These are phyloP conservation scores for Miniopterus natalensis DNA, from an alignment of 2,113 vertebrate genomes.

Conservation along the genomic window DNA sequence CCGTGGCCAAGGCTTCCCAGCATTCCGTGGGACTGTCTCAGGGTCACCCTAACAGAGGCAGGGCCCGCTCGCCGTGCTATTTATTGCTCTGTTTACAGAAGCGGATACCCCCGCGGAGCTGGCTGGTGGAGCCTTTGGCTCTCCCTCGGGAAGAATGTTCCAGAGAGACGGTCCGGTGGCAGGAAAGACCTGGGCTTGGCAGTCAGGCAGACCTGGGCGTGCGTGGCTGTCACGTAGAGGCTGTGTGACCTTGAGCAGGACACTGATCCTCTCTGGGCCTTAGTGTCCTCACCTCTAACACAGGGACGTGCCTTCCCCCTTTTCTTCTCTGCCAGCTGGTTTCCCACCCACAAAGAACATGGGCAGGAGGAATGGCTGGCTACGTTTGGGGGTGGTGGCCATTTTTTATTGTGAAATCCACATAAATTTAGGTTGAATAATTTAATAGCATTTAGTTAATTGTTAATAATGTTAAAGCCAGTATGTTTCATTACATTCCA, in stretches of 20 bases:
- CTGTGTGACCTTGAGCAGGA: slow-evolving; percentile 10
- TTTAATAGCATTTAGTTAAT: not conserved
- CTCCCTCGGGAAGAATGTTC: slow-evolving; percentile 62
- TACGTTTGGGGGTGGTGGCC: not conserved
- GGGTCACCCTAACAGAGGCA: slow-evolving; percentile 55
- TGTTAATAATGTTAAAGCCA: not conserved
- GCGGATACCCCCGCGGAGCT: not conserved
- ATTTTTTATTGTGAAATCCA: not conserved
- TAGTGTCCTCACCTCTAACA: not conserved
- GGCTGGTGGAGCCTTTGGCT: not conserved
- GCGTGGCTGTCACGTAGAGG: not conserved
- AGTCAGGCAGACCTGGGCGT: not conserved
- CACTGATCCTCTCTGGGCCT: not conserved
- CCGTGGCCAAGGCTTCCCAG: slow-evolving; percentile 35
- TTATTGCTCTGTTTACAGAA: slow-evolving; percentile 72
- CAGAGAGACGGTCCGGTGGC: not conserved
- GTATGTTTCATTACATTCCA: not conserved
- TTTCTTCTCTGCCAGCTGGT: not conserved
- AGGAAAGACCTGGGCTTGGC: not conserved
- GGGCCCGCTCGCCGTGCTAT: not conserved
- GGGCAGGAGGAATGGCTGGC: not conserved
- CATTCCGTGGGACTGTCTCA: slow-evolving; percentile 54
- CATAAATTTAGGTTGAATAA: not conserved
- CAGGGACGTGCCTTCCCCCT: not conserved
- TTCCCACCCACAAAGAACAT: not conserved